Evolutionary conservation across 2,888 invertebrate species (phyloP).

Genomic region (Hartigia nigra): DNA sequence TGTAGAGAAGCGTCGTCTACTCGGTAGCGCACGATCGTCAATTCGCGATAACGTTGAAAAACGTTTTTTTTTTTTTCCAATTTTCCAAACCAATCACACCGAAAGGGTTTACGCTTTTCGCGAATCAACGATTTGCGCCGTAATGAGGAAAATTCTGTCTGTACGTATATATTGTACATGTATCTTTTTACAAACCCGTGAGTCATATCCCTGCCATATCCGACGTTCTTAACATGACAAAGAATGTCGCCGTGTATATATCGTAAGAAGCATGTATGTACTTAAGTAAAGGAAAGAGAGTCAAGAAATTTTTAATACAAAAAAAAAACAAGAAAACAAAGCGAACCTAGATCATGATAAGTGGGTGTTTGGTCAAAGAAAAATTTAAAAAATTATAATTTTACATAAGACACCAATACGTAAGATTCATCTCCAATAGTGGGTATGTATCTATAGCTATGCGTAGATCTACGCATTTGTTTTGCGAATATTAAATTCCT

Average conservation of each 20-base stretch:
- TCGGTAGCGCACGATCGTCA: not conserved
- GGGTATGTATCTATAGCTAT: not conserved
- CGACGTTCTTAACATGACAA: conserved; percentile 24
- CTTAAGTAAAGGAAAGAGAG: not conserved
- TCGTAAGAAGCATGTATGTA: not conserved
- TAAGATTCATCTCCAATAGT: not conserved
- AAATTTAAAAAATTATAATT: not conserved
- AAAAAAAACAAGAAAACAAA: not conserved
- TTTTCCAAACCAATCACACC: not conserved
- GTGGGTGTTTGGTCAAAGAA: not conserved
- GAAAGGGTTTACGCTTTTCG: not conserved
- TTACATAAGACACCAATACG: not conserved
- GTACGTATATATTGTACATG: conserved; percentile 7
- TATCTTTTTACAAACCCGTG: conserved; percentile 24
- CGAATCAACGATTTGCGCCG: not conserved
- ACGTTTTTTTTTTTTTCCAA: not conserved
- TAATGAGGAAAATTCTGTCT: not conserved
- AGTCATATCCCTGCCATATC: conserved; percentile 56
- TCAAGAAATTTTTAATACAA: not conserved
- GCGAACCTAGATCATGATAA: not conserved
- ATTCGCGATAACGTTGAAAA: not conserved
- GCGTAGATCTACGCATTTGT: not conserved
- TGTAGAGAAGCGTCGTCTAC: conserved; percentile 39
- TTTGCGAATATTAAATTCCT: not conserved
- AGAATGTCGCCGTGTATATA: not conserved